Evolutionary conservation across 1,140 invertebrate genomes (phyloP), one percentile per base, ranked within the genome.

Genomic region (Sycobia sp.): DNA sequence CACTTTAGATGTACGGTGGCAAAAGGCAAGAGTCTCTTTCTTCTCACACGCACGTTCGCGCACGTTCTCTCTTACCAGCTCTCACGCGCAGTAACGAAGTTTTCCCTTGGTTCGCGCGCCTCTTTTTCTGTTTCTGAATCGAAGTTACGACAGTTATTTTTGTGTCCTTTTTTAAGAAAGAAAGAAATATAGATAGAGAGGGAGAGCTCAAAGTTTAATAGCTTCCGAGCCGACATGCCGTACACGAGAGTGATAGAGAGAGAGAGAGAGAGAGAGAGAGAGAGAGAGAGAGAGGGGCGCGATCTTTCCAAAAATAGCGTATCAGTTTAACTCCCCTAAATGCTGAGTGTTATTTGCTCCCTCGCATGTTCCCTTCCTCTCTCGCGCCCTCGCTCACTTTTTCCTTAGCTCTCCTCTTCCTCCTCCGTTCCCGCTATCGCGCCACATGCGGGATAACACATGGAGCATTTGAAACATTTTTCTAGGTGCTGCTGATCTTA

Each of bases 281-380:
- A 25, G 22, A 54, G n/a, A 54, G 41, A 59, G 16, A 16, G 3
- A 14, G 20, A 9, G 61, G 23, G 18, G 34, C 46, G n/a, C n/a
- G n/a, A n/a, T n/a, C n/a, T 56, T 50, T 44, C 36, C 46, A 66
- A 67, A 68, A 57, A 64, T 59, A 59, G 43, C 27, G 20, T 32
- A 49, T 49, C 32, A 38, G 49, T 60, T 58, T 49, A 20, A 66
- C 25, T 53, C 13, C 44, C 36, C 29, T 20, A 11, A 61, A 61
- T 46, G 22, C 54, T 47, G 54, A 59, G 47, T 34, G 56, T 16
- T 36, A 49, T 67, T 36, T 58, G 10, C 27, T 50, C 47, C 22
- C 43, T 46, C 39, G 3, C n/a, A n/a, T 49, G 25, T 29, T 13
- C 3, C 20, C 29, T 51, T 22, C 7, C 29, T 32, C n/a, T 34